Evolutionary conservation across 1,140 invertebrate genomes (phyloP), one percentile per base, ranked within the genome.

Genomic region (Oreohelix idahoensis): DNA sequence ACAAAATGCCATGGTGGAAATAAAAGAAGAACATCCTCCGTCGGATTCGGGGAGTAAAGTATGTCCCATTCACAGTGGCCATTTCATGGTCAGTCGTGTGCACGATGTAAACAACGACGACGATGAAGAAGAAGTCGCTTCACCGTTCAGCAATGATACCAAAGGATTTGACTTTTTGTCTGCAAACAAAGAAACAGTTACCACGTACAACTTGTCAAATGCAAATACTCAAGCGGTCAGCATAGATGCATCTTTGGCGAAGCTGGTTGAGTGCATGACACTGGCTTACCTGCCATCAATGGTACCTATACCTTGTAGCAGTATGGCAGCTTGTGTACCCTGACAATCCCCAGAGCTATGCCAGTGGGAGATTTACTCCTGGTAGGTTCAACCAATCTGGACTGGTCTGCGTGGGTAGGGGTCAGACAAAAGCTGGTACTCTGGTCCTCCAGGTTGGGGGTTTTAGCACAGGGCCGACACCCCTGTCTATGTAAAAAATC

Each of bases 71-170:
- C 98, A 99, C 92, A 98, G 97, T 88, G 98, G 98, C 35, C 98
- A 99, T 92, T 99, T 99, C 93, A 99, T 99, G 98, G 96, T 99
- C 58, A 98, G 97, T 71, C 95, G 97, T 92, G 98, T 99, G 32
- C 93, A 93, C 93, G 97, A 97, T 45, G 96, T 97, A 92, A 96
- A 96, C 42, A 96, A 93, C 93, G 97, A 98, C 92, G 97, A 97
- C 89, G 96, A 97, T 76, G 86, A 87, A 42, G 88, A 89, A n/a
- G 85, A 87, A 38, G 87, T 87, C 49, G 85, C 79, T n/a, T 83
- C 86, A 5, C 83, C 87, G 35, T 82, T 84, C 51, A 81, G 75
- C 49, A 83, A 82, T 63, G 63, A 84, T 35, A 63, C 39, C 2
- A 58, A 89, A 73, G 82, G 89, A 15, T 91, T 89, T 75, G 88